A percentile compares a stretch with the other conserved stretches of the same genome.
These are phyloP conservation scores for Spilarctia lutea DNA, from an alignment of 2,888 invertebrate genomes.

Conservation along the genomic window DNA sequence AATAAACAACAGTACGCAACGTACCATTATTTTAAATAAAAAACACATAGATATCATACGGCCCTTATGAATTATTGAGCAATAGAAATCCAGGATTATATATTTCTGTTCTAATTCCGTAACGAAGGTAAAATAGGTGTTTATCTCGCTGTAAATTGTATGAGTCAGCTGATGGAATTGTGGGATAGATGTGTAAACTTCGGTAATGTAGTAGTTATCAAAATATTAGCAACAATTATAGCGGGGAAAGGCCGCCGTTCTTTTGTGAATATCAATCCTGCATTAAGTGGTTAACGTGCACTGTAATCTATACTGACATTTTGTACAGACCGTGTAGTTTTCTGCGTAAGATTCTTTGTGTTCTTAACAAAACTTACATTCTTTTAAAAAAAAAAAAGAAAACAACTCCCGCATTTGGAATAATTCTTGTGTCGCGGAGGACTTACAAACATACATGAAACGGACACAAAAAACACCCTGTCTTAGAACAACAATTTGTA, in stretches of 20 bases:
- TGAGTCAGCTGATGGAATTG: conserved; percentile 42
- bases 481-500: too few species aligned
- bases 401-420: too few species aligned
- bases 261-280: background rate
- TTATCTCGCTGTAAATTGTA: conserved; percentile 39
- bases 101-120: conserved; percentile 31
- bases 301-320: background rate
- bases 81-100: conserved; percentile 42
- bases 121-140: conserved; percentile 36
- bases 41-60: conserved; percentile 34
- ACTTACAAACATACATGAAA: too few species aligned
- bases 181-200: conserved; percentile 20
- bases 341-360: background rate
- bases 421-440: too few species aligned
- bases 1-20: conserved; percentile 52
- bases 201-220: conserved; percentile 11
- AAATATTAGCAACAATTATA: background rate
- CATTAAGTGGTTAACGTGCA: background rate
- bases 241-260: background rate
- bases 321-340: background rate
- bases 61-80: conserved; percentile 50
- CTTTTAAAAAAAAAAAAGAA: too few species aligned
- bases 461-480: too few species aligned
- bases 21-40: conserved; percentile 53
- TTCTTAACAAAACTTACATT: background rate